Conservation (phyloP, 2,113 vertebrate genomes). For the Miniopterus natalensis region DNA sequence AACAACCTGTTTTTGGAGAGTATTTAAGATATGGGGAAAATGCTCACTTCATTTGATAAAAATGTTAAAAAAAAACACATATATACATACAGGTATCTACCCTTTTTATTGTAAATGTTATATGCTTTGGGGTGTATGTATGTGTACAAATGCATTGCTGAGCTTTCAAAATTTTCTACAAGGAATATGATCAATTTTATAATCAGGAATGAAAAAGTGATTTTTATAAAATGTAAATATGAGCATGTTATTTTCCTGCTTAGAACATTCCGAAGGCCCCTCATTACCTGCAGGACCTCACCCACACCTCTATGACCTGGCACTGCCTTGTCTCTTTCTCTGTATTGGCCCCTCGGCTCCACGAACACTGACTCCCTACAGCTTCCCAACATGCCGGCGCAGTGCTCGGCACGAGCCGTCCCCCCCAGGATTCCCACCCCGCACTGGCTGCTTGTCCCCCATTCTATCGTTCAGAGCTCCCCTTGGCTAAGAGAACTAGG, state of each 20-base stretch:
- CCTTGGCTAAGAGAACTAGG: background rate
- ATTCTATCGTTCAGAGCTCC: background rate
- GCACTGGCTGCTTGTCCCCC: background rate
- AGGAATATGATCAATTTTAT: background rate
- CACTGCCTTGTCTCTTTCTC: background rate
- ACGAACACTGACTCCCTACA: background rate
- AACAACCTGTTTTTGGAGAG: background rate
- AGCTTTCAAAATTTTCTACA: background rate
- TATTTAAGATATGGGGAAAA: background rate
- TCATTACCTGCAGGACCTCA: background rate
- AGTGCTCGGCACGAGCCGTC: background rate
- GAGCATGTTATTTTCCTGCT: background rate
- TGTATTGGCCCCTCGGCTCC: background rate
- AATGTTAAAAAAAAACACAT: background rate
- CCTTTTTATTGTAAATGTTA: background rate
- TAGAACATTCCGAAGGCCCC: background rate
- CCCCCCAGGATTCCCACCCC: background rate
- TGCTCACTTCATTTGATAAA: constrained; percentile 9
- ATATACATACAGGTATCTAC: background rate
- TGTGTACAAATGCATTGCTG: background rate
- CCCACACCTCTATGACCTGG: rapidly evolving
- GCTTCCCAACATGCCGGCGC: background rate
- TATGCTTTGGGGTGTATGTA: background rate
- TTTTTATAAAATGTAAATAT: background rate
- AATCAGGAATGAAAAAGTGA: background rate